Evolutionary conservation across 2,797 vertebrate species (phyloP).

Genomic region (Gymnothorax javanicus): DNA sequence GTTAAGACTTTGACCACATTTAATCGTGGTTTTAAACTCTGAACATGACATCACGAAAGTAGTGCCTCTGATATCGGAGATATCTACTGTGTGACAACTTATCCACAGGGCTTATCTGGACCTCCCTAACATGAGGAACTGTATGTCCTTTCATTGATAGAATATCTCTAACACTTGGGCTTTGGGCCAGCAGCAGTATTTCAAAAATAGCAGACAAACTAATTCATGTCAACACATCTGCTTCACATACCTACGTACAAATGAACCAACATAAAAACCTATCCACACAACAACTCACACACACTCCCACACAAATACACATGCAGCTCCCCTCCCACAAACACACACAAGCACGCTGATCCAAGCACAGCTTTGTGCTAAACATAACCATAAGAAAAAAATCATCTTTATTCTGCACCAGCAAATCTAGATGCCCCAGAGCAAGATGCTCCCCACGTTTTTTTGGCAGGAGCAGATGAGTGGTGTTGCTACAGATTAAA

Average conservation of each 20-base stretch:
- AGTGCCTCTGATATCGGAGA: too few species aligned
- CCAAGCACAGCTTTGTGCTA: slow-evolving; percentile 5
- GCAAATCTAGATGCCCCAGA: neutral
- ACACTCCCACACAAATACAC: slow-evolving; percentile 14
- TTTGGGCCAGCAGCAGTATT: slow-evolving; percentile 8
- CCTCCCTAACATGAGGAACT: neutral
- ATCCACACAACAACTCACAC: slow-evolving; percentile 15
- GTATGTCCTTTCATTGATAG: neutral
- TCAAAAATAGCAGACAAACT: slow-evolving; percentile 2
- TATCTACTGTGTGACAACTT: too few species aligned
- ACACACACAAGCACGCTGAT: slow-evolving; percentile 3
- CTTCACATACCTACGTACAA: neutral
- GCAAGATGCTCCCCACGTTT: neutral
- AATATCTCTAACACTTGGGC: neutral
- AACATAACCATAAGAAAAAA: neutral
- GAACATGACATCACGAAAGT: too few species aligned
- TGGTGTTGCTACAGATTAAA: neutral
- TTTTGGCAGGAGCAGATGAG: neutral
- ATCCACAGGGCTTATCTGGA: too few species aligned
- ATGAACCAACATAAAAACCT: neutral
- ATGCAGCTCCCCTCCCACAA: neutral
- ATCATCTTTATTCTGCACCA: neutral
- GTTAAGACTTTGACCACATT: too few species aligned
- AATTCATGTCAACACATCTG: neutral
- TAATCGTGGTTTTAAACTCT: too few species aligned